A percentile compares a stretch with the other conserved stretches of the same genome.
Evolutionary conservation across 2,113 vertebrate genomes (phyloP).

Genomic region (Tyto alba): DNA sequence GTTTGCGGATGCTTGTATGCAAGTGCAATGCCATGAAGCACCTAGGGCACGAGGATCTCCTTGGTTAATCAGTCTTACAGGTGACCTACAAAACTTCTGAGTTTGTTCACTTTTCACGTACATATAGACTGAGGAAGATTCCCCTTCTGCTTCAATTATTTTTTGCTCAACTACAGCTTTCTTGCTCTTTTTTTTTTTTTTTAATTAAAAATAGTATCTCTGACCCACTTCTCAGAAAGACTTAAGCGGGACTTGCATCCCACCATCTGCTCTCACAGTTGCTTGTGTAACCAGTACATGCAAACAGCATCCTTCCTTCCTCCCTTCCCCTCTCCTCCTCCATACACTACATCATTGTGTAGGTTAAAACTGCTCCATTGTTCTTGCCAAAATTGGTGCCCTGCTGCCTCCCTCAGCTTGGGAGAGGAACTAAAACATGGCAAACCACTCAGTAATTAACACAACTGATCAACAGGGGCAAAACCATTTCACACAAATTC

Average conservation of each 20-base stretch:
- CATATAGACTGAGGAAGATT: not conserved
- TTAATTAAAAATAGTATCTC: constrained; percentile 25
- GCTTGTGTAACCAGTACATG: not conserved
- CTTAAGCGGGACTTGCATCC: constrained; percentile 1
- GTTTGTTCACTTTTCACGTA: not conserved
- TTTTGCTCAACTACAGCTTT: constrained; percentile 37
- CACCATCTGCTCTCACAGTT: constrained; percentile 35
- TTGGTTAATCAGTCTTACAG: not conserved
- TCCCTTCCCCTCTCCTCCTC: not conserved
- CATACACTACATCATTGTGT: not conserved
- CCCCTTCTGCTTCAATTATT: not conserved
- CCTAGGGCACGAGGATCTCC: not conserved
- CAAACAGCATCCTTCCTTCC: not conserved
- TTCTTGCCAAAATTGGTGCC: not conserved
- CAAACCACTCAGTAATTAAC: not conserved
- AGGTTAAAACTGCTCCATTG: not conserved
- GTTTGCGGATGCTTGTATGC: not conserved
- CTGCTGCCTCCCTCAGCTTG: constrained; percentile 50
- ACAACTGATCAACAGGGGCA: not conserved
- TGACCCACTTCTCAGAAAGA: constrained; percentile 31
- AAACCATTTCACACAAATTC: not conserved
- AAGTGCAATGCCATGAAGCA: not conserved
- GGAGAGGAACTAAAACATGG: not conserved
- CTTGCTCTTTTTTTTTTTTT: constrained; percentile 25
- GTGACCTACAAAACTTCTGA: not conserved